Evolutionary conservation across 2,888 invertebrate genomes (phyloP).

Genomic region (Cenopis cana): DNA sequence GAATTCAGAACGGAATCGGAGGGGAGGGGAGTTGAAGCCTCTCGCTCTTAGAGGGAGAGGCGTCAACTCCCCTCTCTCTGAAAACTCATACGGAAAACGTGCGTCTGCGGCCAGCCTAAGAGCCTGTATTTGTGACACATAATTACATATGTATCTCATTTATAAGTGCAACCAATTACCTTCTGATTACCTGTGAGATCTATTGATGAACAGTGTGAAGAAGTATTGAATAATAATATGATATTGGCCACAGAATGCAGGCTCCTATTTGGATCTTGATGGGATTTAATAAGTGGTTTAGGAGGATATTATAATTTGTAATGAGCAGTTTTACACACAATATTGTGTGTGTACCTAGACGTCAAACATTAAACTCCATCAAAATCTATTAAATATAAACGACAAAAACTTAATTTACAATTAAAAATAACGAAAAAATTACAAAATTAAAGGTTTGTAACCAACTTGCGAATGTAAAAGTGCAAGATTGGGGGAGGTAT

Average conservation of each 20-base stretch:
- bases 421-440: constrained; percentile 1
- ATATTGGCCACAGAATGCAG: not conserved
- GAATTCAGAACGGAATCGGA: too few species aligned
- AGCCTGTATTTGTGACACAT: too few species aligned
- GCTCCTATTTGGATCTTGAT: constrained; percentile 20
- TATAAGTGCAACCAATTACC: too few species aligned
- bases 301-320: too few species aligned
- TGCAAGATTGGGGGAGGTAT: constrained; percentile 25
- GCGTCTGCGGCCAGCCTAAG: too few species aligned
- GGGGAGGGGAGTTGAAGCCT: too few species aligned
- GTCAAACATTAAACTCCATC: constrained; percentile 21
- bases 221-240: not conserved
- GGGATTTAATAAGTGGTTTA: not conserved
- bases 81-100: too few species aligned
- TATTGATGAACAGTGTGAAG: not conserved
- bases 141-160: too few species aligned
- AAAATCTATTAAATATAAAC: constrained; percentile 11
- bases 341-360: not conserved
- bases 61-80: too few species aligned
- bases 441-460: constrained; percentile 5
- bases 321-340: too few species aligned
- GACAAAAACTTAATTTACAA: not conserved
- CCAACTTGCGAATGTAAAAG: constrained; percentile 25
- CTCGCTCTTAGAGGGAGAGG: too few species aligned
- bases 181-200: too few species aligned